These are phyloP conservation scores for Euphydryas editha DNA, from an alignment of 2,888 invertebrate genomes.

Conservation along the genomic window DNA sequence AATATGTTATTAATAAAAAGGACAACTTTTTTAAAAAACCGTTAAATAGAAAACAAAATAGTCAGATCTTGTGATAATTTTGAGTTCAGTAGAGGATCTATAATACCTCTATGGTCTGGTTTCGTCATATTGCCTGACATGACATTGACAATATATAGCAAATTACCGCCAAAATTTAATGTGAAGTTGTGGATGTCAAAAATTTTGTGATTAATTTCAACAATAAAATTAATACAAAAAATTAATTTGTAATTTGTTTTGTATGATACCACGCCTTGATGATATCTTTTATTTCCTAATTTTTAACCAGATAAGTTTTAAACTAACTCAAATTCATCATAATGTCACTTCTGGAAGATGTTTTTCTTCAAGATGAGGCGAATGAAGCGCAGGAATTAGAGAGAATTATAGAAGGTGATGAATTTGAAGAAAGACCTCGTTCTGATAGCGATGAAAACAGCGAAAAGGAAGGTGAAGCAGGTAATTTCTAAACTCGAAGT, in stretches of 20 bases:
- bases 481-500: constrained; percentile 47
- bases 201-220: too few species aligned
- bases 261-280: too few species aligned
- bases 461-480: constrained; percentile 74
- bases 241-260: too few species aligned
- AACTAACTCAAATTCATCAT: not conserved
- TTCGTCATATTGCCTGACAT: not conserved
- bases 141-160: not conserved
- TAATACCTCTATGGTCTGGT: not conserved
- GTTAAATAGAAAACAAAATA: too few species aligned
- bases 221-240: too few species aligned
- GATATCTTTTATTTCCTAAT: too few species aligned
- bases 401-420: constrained; percentile 78
- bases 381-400: constrained; percentile 73
- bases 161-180: constrained; percentile 26
- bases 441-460: constrained; percentile 70
- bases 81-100: too few species aligned
- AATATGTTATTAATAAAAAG: too few species aligned
- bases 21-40: too few species aligned
- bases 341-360: constrained; percentile 77
- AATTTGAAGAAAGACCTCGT: constrained; percentile 68
- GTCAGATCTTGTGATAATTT: too few species aligned
- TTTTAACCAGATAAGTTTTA: too few species aligned
- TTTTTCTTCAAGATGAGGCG: constrained; percentile 74
- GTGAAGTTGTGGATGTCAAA: constrained; percentile 2